Evolutionary conservation across 2,113 vertebrate species (phyloP).

Genomic region (Saiga tatarica): DNA sequence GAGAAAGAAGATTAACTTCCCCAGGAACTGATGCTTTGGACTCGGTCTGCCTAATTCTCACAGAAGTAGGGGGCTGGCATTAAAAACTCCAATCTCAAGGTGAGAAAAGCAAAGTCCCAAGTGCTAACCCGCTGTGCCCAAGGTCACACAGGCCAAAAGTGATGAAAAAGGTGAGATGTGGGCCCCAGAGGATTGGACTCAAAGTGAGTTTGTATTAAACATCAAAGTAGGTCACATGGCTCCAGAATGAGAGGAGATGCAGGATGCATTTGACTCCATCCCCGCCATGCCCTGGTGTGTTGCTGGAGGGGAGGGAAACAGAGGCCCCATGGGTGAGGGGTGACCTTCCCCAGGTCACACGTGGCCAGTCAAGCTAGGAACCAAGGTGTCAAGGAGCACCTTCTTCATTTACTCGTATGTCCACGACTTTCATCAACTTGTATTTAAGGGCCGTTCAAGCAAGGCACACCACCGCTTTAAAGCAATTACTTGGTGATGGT

Average conservation of each 20-base stretch:
- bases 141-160: not conserved
- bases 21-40: not conserved
- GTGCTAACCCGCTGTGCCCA: not conserved
- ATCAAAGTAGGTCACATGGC: not conserved
- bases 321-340: not conserved
- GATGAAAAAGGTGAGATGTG: fast-evolving
- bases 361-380: not conserved
- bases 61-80: not conserved
- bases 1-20: not conserved
- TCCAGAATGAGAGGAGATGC: not conserved
- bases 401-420: not conserved
- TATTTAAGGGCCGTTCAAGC: constrained; percentile 55
- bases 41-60: not conserved
- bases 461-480: constrained; percentile 44
- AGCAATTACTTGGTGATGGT: constrained; percentile 65
- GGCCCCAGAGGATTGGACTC: not conserved
- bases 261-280: fast-evolving
- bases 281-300: fast-evolving
- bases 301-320: not conserved
- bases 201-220: not conserved
- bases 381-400: not conserved
- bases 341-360: not conserved
- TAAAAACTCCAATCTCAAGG: not conserved
- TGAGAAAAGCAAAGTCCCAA: not conserved
- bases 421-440: constrained; percentile 28